phyloP scores from a whole-genome alignment of 2,888 invertebrate species.

The Aleiodes testaceus region DNA sequence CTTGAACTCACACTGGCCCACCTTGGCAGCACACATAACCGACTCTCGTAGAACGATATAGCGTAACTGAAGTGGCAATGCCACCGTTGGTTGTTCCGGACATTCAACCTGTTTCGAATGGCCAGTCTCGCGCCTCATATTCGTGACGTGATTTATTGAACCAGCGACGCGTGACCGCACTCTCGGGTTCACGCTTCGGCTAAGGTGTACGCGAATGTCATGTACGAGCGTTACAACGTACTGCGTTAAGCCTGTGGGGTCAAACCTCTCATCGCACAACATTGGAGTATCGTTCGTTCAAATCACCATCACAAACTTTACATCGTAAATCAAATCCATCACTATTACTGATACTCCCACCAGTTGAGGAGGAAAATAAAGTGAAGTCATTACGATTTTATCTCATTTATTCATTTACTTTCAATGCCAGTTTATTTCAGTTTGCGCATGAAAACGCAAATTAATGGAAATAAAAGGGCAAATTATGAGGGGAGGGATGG shows the following conservation, averaged over 20 bases:
- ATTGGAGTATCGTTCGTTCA: neutral
- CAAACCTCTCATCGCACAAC: conserved; percentile 12
- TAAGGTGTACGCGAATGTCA: conserved; percentile 8
- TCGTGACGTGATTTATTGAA: conserved; percentile 30
- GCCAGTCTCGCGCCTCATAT: conserved; percentile 31
- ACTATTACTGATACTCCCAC: too few species aligned
- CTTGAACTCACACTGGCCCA: neutral
- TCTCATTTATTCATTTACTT: neutral
- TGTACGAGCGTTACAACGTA: conserved; percentile 16
- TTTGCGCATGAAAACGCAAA: neutral
- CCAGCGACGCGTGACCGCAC: conserved; percentile 8
- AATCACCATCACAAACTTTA: neutral
- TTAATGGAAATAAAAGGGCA: neutral
- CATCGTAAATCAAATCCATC: neutral
- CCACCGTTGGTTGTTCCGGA: conserved; percentile 12
- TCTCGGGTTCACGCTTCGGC: conserved; percentile 13
- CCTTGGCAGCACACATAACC: neutral
- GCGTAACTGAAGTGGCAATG: conserved; percentile 20
- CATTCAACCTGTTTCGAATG: conserved; percentile 30
- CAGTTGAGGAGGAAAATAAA: neutral
- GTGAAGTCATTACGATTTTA: too few species aligned
- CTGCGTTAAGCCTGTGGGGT: neutral
- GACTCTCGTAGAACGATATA: conserved; percentile 16
- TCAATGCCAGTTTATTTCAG: neutral
- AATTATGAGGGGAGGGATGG: neutral